Conservation (phyloP, 2,113 vertebrate species). For the Erythrocebus patas region DNA sequence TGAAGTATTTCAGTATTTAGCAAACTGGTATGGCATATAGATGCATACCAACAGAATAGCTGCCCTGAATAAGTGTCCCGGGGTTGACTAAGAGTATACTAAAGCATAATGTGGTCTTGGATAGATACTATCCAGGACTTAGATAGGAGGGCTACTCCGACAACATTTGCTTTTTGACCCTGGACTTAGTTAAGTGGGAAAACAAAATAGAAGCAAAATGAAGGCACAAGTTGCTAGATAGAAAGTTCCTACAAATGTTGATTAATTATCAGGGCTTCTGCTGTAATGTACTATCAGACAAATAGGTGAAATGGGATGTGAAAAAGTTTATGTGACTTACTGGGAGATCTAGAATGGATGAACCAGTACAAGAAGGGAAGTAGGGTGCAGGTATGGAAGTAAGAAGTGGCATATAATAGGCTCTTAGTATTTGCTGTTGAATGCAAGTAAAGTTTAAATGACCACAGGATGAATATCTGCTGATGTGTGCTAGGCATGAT, state of each 20-base stretch:
- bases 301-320: neutral
- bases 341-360: neutral
- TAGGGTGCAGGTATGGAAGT: neutral
- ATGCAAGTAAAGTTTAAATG: conserved; percentile 37
- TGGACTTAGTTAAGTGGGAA: conserved; percentile 12
- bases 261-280: neutral
- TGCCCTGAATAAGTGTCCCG: neutral
- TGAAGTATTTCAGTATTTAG: conserved; percentile 43
- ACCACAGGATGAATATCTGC: neutral
- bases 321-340: neutral
- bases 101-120: neutral
- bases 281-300: conserved; percentile 3
- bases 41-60: neutral
- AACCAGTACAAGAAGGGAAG: neutral
- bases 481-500: neutral
- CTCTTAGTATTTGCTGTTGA: neutral
- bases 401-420: neutral
- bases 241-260: neutral
- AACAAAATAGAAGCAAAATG: conserved; percentile 22
- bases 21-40: neutral
- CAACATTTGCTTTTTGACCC: neutral
- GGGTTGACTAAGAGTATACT: neutral
- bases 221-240: neutral
- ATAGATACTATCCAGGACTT: neutral
- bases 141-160: neutral